These are phyloP conservation scores for Xiphophorus maculatus DNA, from an alignment of 2,113 vertebrate genomes.

Conservation along the genomic window DNA sequence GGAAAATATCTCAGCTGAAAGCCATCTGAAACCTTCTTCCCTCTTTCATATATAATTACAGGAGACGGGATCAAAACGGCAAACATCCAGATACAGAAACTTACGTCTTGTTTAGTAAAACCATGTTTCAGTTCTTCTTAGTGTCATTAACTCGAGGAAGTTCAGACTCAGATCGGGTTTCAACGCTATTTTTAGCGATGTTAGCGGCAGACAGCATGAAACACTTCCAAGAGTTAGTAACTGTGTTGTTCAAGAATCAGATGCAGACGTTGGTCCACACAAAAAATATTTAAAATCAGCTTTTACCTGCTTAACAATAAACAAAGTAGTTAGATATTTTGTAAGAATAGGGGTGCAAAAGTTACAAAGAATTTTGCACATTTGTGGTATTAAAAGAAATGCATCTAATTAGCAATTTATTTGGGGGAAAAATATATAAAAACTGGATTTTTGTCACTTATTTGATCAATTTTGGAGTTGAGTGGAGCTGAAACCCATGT, in stretches of 20 bases:
- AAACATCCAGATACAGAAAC: not conserved
- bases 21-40: not conserved
- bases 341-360: no score
- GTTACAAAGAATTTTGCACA: no score
- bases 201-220: not conserved
- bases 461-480: no score
- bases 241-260: not conserved
- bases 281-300: no score
- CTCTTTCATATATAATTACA: not conserved
- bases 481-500: no score
- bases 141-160: not conserved
- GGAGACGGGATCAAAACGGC: not conserved
- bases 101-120: not conserved
- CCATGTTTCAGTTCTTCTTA: constrained; percentile 9
- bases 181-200: constrained; percentile 20
- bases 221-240: not conserved
- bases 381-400: no score
- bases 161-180: constrained; percentile 5
- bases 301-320: no score
- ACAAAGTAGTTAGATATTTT: no score
- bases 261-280: no score
- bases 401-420: no score
- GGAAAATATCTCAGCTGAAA: not conserved
- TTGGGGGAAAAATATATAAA: no score
- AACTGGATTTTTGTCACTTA: no score